phyloP scores from a whole-genome alignment of 2,888 invertebrate genomes.

The Rhingia rostrata region DNA sequence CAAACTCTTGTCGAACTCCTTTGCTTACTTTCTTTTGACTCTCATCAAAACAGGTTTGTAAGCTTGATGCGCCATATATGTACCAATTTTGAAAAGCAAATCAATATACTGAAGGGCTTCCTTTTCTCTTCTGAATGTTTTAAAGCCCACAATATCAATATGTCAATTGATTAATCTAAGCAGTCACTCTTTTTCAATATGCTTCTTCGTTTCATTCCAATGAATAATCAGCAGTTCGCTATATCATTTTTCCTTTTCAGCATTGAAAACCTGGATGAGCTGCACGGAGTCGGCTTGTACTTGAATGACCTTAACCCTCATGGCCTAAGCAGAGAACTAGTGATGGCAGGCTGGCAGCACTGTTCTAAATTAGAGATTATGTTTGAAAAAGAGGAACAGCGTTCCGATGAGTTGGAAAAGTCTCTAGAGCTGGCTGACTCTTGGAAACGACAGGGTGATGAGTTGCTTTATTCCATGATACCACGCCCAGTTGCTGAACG shows the following conservation, averaged over 20 bases:
- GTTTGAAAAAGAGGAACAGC: conserved; percentile 91
- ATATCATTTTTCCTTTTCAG: conserved; percentile 82
- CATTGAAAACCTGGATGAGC: conserved; percentile 92
- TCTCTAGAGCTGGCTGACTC: conserved; percentile 90
- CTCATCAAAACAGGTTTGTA: too few species aligned
- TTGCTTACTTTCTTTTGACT: too few species aligned
- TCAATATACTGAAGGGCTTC: too few species aligned
- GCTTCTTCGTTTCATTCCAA: too few species aligned
- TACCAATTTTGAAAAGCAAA: too few species aligned
- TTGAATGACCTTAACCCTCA: conserved; percentile 93
- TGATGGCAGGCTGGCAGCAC: conserved; percentile 93
- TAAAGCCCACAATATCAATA: too few species aligned
- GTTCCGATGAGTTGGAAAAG: conserved; percentile 90
- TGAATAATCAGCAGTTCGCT: too few species aligned
- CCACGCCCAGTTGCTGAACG: conserved; percentile 93
- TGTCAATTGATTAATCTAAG: too few species aligned
- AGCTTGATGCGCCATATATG: too few species aligned
- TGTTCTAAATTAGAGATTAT: conserved; percentile 90
- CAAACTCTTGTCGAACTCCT: too few species aligned
- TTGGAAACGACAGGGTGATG: conserved; percentile 94
- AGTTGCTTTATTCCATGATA: conserved; percentile 95
- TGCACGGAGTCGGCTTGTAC: conserved; percentile 90
- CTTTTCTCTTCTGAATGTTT: too few species aligned
- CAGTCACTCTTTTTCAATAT: too few species aligned
- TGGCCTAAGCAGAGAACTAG: conserved; percentile 92